Base-by-base conservation (phyloP, 2,113 vertebrate genomes). In the Acanthochromis polyacanthus region DNA sequence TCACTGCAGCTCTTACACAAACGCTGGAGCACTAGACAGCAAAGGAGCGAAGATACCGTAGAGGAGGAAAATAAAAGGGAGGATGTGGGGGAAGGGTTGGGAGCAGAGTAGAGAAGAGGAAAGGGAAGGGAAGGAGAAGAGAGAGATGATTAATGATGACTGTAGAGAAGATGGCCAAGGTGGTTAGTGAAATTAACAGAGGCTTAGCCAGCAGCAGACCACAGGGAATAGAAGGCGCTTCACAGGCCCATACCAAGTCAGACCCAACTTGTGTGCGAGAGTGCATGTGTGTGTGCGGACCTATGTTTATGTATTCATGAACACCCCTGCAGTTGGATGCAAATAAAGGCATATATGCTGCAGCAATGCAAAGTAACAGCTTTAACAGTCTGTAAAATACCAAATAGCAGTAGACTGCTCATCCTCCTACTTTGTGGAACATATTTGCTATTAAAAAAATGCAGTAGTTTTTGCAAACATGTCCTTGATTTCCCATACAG, bases 121-220 rank as follows among this genome's bases (percentile, higher is more conserved):
- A 50, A 85, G 63, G 64, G 22, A 30, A n/a, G n/a, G n/a, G 25
- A 67, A 71, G 75, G 71, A 83, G 80, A 61, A 75, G 58, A 28
- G 59, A 71, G 83, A 71, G 85, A 87, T 92, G 81, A 93, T 91
- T 90, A 89, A 91, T 92, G 82, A 87, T 82, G 82, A 87, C 69
- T 71, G 79, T 79, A 45, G 80, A 85, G 82, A 91, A 86, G 82
- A 89, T 89, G 71, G 85, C 89, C 89, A 93, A 91, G 90, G 87
- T 91, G 89, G 89, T 87, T 90, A 85, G 90, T 85, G 84, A 88
- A 92, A 91, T 78, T 80, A 92, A 90, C 87, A 86, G 88, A 88
- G 87, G 81, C 87, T 88, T 89, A 87, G 81, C 82, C 82, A 88
- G 88, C 86, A 90, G 82, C 68, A 73, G 79, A 82, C 85, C 82